Evolutionary conservation across 2,888 invertebrate genomes (phyloP).

Genomic region (Gastrophysa polygoni): DNA sequence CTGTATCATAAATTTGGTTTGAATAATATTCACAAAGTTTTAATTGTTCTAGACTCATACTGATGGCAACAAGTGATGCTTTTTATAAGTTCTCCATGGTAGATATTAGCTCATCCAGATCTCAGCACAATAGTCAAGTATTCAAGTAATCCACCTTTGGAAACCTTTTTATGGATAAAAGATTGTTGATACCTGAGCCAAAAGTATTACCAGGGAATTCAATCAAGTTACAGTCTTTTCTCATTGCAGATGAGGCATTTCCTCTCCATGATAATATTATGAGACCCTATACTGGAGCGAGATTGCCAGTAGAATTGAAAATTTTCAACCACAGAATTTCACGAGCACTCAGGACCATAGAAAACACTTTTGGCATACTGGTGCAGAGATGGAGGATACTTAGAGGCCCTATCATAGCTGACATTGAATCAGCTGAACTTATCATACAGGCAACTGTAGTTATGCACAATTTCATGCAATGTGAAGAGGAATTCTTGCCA

Average conservation of each 20-base stretch:
- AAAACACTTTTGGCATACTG: constrained; percentile 4
- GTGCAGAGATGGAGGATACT: constrained; percentile 8
- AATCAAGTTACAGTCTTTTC: constrained; percentile 11
- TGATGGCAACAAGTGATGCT: constrained; percentile 24
- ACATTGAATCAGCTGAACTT: constrained; percentile 6
- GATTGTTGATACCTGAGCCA: constrained; percentile 10
- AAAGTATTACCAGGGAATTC: constrained; percentile 12
- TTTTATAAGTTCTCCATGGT: constrained; percentile 21
- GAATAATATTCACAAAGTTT: too few relatives aligned
- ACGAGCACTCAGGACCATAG: not conserved
- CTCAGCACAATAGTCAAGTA: constrained; percentile 2
- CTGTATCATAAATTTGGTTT: too few relatives aligned
- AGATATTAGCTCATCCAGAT: not conserved
- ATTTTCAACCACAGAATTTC: constrained; percentile 13
- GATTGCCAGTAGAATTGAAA: not conserved
- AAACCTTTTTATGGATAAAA: not conserved
- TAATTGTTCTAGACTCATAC: not conserved
- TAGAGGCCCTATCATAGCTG: constrained; percentile 4
- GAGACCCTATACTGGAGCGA: constrained; percentile 22
- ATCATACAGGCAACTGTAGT: constrained; percentile 31
- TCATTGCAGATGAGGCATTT: constrained; percentile 26
- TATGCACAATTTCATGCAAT: constrained; percentile 34
- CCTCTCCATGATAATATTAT: constrained; percentile 24
- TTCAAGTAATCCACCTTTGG: constrained; percentile 16
- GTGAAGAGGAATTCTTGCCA: constrained; percentile 26